phyloP scores from a whole-genome alignment of 1,140 invertebrate genomes.

The Thalassaphorura encarpata region DNA sequence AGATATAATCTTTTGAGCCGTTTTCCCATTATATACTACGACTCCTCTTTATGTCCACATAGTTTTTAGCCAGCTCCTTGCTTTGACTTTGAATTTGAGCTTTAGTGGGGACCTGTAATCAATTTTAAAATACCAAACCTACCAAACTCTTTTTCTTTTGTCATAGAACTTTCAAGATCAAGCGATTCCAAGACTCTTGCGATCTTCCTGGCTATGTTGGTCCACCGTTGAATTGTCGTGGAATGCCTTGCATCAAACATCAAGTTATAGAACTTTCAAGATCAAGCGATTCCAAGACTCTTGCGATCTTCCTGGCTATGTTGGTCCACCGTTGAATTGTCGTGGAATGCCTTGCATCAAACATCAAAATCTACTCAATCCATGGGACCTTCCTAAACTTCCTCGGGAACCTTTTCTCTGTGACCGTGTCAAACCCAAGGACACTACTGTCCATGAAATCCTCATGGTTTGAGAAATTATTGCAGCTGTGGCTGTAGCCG shows the following conservation, averaged over 20 bases:
- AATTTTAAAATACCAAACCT: neutral
- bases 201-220: constrained; percentile 17
- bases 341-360: constrained; percentile 22
- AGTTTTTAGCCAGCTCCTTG: neutral
- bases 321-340: constrained; percentile 20
- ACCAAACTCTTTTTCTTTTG: neutral
- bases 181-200: constrained; percentile 13
- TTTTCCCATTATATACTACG: neutral
- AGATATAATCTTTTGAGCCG: neutral
- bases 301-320: constrained; percentile 15
- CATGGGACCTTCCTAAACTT: constrained; percentile 15
- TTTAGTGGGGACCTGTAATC: neutral
- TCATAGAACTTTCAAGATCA: constrained; percentile 24
- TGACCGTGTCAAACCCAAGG: constrained; percentile 1
- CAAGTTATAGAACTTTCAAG: constrained; percentile 24
- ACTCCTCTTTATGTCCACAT: neutral
- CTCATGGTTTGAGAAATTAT: constrained; percentile 13
- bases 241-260: constrained; percentile 25
- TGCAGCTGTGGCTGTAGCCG: too few species aligned
- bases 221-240: constrained; percentile 13
- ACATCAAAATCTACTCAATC: constrained; percentile 14
- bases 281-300: constrained; percentile 12
- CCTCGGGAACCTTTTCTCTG: constrained; percentile 23
- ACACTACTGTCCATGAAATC: constrained; percentile 1
- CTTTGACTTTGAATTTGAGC: neutral